Base-by-base conservation (phyloP, 2,113 vertebrate genomes). In the Okapia johnstoni region DNA sequence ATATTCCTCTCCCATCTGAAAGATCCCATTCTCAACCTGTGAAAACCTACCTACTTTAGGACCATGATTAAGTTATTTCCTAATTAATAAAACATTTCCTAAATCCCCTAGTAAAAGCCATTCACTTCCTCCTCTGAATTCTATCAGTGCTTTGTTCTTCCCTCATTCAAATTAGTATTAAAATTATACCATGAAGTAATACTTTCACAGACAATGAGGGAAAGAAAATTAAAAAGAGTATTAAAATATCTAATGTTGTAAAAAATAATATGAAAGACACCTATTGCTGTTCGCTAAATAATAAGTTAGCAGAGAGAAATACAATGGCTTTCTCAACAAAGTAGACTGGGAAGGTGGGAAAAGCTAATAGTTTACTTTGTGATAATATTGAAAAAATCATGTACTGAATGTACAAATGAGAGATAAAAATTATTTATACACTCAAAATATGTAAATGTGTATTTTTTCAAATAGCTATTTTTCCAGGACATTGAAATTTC, bases 361-460 rank as follows among this genome's bases (percentile, higher is more conserved):
- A 87, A 80, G 57, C 16, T 28, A 90, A 84, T 54, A 26, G 55
- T 43, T 91, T 95, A 48, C 8, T 88, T 61, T 58, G 2, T 21
- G 30, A 28, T 90, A 77, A 54, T 93, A 58, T 19, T 90, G 17
- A 89, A 93, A 97, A 96, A 33, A n/a, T 54, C 33, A 85, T 88
- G 40, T n/a, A 76, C 19, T 40, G 77, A 86, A 86, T 83, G 28
- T 79, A 88, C 77, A 93, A 93, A 28, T 91, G 33, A 95, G 28
- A 94, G 58, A 86, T 66, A 95, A 81, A 91, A 96, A 21, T 86
- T 4, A 52, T 58, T 88, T 96, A 85, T 77, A 77, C 61, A 85
- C 43, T 10, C 19, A 91, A 91, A 95, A 97, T 80, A 92, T 28
- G 83, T 96, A 95, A 95, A 97, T 91, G 83, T 93, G 26, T 70